A percentile compares a stretch with the other conserved stretches of the same genome.
These are phyloP conservation scores for Phoxinus phoxinus DNA, from an alignment of 2,113 vertebrate genomes.

Conservation along the genomic window DNA sequence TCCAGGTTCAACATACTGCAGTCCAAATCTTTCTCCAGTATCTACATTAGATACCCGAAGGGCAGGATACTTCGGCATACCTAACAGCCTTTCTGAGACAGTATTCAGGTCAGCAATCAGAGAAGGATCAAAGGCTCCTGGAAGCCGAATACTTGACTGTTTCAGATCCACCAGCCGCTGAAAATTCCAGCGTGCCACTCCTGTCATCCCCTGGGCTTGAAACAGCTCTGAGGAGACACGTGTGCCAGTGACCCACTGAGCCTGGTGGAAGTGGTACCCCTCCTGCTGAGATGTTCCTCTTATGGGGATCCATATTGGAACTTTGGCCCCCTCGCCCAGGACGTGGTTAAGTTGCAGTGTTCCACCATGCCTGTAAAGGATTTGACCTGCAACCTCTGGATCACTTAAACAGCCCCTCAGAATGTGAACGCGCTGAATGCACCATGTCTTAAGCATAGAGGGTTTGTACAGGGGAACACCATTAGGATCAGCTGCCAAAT, in stretches of 20 bases:
- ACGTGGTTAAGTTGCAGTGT: slow-evolving; percentile 48
- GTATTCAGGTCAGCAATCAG: slow-evolving; percentile 43
- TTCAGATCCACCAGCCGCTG: slow-evolving; percentile 47
- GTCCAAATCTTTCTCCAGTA: slow-evolving; percentile 49
- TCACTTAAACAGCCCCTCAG: slow-evolving; percentile 45
- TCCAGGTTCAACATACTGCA: slow-evolving; percentile 45
- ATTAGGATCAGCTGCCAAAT: slow-evolving; percentile 32
- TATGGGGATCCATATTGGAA: slow-evolving; percentile 49
- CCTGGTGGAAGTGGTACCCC: slow-evolving; percentile 51
- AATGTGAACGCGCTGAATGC: slow-evolving; percentile 36
- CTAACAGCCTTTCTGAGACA: slow-evolving; percentile 11
- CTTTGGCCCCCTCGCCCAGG: slow-evolving; percentile 30
- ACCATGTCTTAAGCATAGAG: slow-evolving; percentile 5
- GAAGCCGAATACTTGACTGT: slow-evolving; percentile 30
- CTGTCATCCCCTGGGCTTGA: slow-evolving; percentile 56
- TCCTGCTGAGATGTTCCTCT: slow-evolving; percentile 54
- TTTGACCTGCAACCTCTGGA: slow-evolving; percentile 32
- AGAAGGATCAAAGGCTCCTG: slow-evolving; percentile 41
- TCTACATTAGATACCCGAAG: slow-evolving; percentile 30
- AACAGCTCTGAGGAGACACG: slow-evolving; percentile 32
- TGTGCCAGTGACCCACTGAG: slow-evolving; percentile 38
- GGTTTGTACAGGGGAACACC: slow-evolving; percentile 39
- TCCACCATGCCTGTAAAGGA: slow-evolving; percentile 51
- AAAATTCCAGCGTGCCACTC: slow-evolving; percentile 49
- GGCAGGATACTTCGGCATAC: slow-evolving; percentile 43